A percentile compares a stretch with the other conserved stretches of the same genome.
Evolutionary conservation across 2,797 vertebrate species (phyloP).

Genomic region (Amblyopsis hoosieri): DNA sequence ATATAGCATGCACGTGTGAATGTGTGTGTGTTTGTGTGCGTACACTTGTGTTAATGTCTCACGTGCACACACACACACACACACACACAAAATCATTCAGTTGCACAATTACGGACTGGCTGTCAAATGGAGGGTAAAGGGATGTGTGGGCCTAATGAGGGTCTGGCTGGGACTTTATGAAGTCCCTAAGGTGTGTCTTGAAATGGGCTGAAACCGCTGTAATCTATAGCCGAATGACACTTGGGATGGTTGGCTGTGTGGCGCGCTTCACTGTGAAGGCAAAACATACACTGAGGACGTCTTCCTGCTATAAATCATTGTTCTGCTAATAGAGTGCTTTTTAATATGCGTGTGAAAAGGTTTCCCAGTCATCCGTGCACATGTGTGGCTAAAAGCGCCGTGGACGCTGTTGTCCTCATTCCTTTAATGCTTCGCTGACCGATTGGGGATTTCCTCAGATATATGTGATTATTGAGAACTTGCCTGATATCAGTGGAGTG

Average conservation of each 20-base stretch:
- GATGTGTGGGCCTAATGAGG: constrained; percentile 58
- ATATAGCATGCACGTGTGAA: constrained; percentile 6
- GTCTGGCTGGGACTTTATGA: constrained; percentile 63
- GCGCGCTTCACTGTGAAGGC: constrained; percentile 36
- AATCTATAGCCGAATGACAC: constrained; percentile 69
- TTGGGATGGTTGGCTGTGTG: constrained; percentile 35
- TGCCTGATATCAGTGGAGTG: constrained; percentile 22
- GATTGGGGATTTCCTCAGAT: not conserved
- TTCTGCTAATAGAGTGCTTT: constrained; percentile 15
- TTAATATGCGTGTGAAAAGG: constrained; percentile 14
- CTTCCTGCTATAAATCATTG: constrained; percentile 29
- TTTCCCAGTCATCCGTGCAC: constrained; percentile 23
- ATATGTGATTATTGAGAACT: constrained; percentile 10
- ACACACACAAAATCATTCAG: constrained; percentile 23
- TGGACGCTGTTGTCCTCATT: constrained; percentile 26
- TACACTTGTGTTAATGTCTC: not conserved
- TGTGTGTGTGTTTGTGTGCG: not conserved
- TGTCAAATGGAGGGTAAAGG: constrained; percentile 50
- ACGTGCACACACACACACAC: constrained; percentile 6
- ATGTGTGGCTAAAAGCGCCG: constrained; percentile 9
- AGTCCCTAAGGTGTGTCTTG: constrained; percentile 68
- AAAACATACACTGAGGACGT: constrained; percentile 13
- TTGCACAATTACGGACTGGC: constrained; percentile 21
- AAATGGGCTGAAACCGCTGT: constrained; percentile 54
- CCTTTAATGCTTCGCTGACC: not conserved